Conservation (phyloP, 2,797 vertebrate genomes). For the Alectoris magna region DNA sequence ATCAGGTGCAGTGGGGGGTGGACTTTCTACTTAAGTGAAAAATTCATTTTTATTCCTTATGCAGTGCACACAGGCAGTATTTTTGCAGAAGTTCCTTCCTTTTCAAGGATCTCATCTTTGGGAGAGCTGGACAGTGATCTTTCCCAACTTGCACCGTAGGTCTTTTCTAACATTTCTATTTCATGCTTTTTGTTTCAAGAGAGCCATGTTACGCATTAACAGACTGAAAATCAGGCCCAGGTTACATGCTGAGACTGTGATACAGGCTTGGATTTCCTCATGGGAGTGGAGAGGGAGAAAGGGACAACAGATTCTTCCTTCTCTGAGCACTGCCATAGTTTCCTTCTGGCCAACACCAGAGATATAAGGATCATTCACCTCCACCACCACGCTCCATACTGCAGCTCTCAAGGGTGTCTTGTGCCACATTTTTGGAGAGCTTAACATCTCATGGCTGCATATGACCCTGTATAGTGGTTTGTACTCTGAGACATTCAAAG, state of each 20-base stretch:
- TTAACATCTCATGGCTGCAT: neutral
- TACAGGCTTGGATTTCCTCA: neutral
- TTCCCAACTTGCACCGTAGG: neutral
- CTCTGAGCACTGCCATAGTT: neutral
- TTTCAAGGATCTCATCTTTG: neutral
- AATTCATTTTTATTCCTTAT: neutral
- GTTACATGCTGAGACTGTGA: neutral
- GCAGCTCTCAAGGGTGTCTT: neutral
- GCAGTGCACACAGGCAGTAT: neutral
- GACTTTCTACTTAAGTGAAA: neutral
- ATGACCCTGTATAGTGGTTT: neutral
- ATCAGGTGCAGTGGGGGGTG: neutral
- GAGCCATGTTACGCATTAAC: neutral
- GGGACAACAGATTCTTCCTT: neutral
- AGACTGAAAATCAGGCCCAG: neutral
- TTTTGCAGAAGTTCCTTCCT: neutral
- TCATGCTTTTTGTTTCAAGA: neutral
- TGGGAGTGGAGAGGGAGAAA: neutral
- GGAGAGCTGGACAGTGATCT: neutral
- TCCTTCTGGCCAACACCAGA: neutral
- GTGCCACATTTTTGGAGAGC: neutral
- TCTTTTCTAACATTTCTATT: neutral
- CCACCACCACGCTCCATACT: neutral
- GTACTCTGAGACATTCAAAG: neutral
- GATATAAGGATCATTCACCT: rapidly evolving